Evolutionary conservation across 2,888 invertebrate genomes (phyloP), one percentile per base, ranked within the genome.

Genomic region (Callyntrura sp.): DNA sequence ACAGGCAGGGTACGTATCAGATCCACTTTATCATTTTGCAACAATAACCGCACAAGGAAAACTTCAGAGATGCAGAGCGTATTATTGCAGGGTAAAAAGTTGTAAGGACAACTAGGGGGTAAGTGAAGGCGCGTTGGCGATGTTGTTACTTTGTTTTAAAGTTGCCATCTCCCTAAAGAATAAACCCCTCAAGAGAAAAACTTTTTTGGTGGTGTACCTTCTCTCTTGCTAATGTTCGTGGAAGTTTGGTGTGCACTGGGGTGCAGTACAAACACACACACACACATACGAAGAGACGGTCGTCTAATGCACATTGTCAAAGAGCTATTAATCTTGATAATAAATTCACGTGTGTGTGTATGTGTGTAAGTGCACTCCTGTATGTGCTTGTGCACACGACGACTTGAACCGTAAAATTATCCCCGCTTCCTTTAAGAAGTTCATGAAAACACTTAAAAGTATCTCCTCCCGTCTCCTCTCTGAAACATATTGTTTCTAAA

Each of bases 321-420:
- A 57, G 60, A 85, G 35, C 90, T 65, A 90, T 90, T 90, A 85
- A 90, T 90, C 90, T 90, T 85, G 86, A 86, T 86, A 86, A 85
- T 62, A 85, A 35, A 79, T 78, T 78, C 79, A 86, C 79, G 78
- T 76, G 76, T 78, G 65, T 45, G 23, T 35, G 3, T 2, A 6
- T 35, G 35, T 35, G 3, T 35, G 35, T 35, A 35, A 35, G 35
- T 35, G 6, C 35, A 6, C 35, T 35, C 3, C 35, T 35, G 35
- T 6, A 35, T 35, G 35, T 48, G 55, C 28, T 4, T 35, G 35
- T 48, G 55, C 28, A 55, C 45, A 82, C 4, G 12, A 25, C 82
- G 35, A 65, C 23, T 82, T 81, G 65, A 23, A 17, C 51, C 35
- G 60, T 78, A 57, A 79, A 79, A 79, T 79, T 23, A 79, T 79